Base-by-base conservation (phyloP, 1,140 invertebrate genomes). In the Zaprionus taronus region DNA sequence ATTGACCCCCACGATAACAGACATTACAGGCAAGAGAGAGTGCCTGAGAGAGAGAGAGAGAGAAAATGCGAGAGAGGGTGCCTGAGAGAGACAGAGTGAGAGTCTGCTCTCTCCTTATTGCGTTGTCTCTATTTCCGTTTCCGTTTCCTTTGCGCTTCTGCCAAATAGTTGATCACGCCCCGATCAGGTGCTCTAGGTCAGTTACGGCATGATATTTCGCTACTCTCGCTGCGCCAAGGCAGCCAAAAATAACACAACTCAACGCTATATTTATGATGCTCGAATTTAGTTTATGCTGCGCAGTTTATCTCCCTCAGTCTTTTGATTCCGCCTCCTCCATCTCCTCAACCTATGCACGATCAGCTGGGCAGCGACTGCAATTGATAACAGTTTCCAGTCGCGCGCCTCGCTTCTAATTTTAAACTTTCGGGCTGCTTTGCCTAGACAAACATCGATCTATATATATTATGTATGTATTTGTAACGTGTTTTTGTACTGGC, bases 131-230 rank as follows among this genome's bases (percentile, higher is more conserved):
- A n/a, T 53, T 57, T 68, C 58, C 20, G 36, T 64, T 64, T 62
- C 24, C 24, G 12, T 72, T 36, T 58, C n/a, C 47, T 56, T 47
- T 62, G 28, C 49, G 51, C 17, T 36, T 56, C 57, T 73, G 73
- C 68, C 69, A 77, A 72, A 77, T 65, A 71, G 67, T 72, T 78
- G 85, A 89, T 91, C 85, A 89, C 86, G 85, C 86, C 53, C 31
- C 31, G 81, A 86, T 80, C 85, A 89, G 76, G 64, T 89, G 85
- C 76, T 89, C 85, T 89, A 89, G 85, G 85, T 89, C 85, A 89
- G 85, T 89, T 82, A 85, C 86, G 86, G 69, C 82, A 80, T 82
- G 67, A 64, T 61, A 17, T 71, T 14, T 41, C 51, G 63, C 60
- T 31, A 22, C 47, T 63, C 22, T 41, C 36, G 34, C n/a, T 53